Evolutionary conservation across 2,113 vertebrate genomes (phyloP), one percentile per base, ranked within the genome.

Genomic region (Copsychus sechellarum): DNA sequence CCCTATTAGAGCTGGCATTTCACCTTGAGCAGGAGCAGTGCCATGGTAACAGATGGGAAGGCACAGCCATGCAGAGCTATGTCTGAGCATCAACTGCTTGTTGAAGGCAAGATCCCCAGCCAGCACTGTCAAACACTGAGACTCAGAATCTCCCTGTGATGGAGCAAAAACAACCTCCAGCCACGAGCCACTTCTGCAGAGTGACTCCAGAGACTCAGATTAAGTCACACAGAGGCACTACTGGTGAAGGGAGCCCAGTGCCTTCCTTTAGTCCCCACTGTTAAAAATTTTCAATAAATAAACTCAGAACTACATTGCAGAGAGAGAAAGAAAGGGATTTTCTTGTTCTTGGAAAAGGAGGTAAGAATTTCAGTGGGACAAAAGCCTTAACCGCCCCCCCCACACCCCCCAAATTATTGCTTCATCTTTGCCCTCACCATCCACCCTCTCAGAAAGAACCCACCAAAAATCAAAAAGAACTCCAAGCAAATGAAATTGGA

Each of bases 371-470:
- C 20, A 61, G 4, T 3, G 16, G 25, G 14, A 17, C 2, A 21
- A 17, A 74, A 40, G 14, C 2, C 10, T 48, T 29, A 2, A 19
- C 3, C 8, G 3, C 2, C 40, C 40, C 17, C 19, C 2, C 14
- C n/a, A n/a, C n/a, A n/a, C 5, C 1, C 14, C 2, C 8, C 8
- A 21, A 88, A 33, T 1, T 22, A 23, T 48, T 71, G 0, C 18
- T 62, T 79, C 17, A 6, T 31, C 22, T 90, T 15, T 65, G 12
- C 3, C 18, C 5, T 21, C 50, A 31, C 6, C 25, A 9, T 54
- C 5, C 10, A 11, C 1, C 10, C 5, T 3, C 9, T 5, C 6
- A 16, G 48, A 8, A 21, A 51, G 42, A 10, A 1, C 7, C 5
- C 14, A 14, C 14, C 25, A 67, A 76, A 53, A 29, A 25, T 6